Percentiles rank a stretch among this genome's conserved stretches.
Evolutionary conservation across 2,888 invertebrate genomes (phyloP).

Genomic region (Chironomus tentans): DNA sequence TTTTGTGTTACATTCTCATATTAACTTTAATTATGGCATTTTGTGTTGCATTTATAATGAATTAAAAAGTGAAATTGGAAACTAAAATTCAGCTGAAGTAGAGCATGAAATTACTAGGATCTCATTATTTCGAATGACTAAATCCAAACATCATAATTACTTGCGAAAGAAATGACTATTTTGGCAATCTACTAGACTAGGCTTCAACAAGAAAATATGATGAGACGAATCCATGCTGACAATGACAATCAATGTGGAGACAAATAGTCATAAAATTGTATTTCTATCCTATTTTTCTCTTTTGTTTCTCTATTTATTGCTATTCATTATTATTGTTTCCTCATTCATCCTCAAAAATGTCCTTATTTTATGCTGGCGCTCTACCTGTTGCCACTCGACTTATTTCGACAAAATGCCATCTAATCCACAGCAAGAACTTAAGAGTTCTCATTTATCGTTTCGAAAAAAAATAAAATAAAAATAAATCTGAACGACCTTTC

Average conservation of each 20-base stretch:
- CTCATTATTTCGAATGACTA: no score
- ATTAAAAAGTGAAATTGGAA: no score
- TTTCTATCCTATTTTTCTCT: constrained; percentile 3
- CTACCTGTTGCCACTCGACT: constrained; percentile 19
- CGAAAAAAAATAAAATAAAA: not conserved
- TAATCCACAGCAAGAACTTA: not conserved
- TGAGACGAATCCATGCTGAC: constrained; percentile 26
- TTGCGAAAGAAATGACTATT: not conserved
- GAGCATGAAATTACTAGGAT: no score
- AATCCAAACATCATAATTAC: no score
- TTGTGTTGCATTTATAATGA: no score
- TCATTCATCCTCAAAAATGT: not conserved
- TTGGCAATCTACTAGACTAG: not conserved
- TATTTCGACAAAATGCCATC: not conserved
- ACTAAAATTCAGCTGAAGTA: no score
- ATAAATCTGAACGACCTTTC: not conserved
- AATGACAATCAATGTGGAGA: constrained; percentile 18
- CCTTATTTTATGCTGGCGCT: constrained; percentile 9
- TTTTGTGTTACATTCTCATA: no score
- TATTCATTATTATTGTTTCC: not conserved
- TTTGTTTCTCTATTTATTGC: not conserved
- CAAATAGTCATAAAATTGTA: constrained; percentile 22
- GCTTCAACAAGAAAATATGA: no score
- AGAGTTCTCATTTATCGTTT: not conserved
- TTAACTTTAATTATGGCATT: no score